Evolutionary conservation across 2,113 vertebrate genomes (phyloP).

Genomic region (Collichthys lucidus): DNA sequence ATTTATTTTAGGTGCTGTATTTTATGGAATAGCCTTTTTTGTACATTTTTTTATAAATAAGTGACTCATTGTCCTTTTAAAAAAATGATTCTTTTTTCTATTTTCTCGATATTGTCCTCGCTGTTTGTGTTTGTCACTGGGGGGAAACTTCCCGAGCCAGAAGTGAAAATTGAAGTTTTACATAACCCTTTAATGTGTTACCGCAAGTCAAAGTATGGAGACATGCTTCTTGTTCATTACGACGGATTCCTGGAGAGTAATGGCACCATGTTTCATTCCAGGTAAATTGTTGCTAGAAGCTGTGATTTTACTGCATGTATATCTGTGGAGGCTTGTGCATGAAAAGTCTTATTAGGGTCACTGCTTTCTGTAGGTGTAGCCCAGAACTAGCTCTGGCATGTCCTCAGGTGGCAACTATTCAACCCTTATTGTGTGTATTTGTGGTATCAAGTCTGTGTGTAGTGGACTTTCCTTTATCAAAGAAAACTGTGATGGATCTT

Average conservation of each 20-base stretch:
- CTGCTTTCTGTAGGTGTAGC: background rate
- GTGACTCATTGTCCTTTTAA: background rate
- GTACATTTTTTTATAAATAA: background rate
- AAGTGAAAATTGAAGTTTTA: constrained; percentile 93
- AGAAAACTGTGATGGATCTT: constrained; percentile 42
- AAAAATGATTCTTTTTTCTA: constrained; percentile 76
- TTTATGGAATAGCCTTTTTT: background rate
- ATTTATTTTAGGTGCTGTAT: constrained; percentile 20
- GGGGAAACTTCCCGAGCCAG: constrained; percentile 91
- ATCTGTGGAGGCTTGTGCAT: background rate
- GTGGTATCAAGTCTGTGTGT: constrained; percentile 3
- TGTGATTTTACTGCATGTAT: constrained; percentile 8
- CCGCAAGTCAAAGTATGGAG: constrained; percentile 91
- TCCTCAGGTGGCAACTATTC: background rate
- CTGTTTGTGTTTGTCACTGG: constrained; percentile 78
- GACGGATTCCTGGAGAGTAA: constrained; percentile 92
- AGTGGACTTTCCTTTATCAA: constrained; percentile 13
- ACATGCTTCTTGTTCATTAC: constrained; percentile 93
- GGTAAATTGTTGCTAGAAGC: constrained; percentile 82
- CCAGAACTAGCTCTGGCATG: background rate
- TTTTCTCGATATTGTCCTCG: constrained; percentile 71
- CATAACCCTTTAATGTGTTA: constrained; percentile 93
- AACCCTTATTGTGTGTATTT: background rate
- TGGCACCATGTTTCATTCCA: constrained; percentile 93
- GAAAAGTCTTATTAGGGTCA: background rate